Base-by-base conservation (phyloP, 2,888 invertebrate genomes). In the Drosophila stalkeri region DNA sequence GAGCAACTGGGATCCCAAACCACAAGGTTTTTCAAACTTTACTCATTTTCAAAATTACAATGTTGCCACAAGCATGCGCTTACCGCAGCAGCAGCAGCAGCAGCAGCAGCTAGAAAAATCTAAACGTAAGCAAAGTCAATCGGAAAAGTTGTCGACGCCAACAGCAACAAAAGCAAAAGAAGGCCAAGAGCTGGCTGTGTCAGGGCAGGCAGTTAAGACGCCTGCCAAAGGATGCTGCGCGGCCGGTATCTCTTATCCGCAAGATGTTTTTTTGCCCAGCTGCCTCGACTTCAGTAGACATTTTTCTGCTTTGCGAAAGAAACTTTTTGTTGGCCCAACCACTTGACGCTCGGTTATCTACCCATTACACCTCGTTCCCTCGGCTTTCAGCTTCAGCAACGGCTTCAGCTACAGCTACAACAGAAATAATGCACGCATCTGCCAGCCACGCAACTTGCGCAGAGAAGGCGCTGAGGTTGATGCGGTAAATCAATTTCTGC, bases 401-500 rank as follows among this genome's bases (percentile, higher is more conserved):
- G 3, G 41, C 41, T 44, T 6, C 23, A 46, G 46, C 46, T 18
- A 3, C 46, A 31, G 27, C 47, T 49, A 2, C 8, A 27, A 27
- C 27, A 51, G 33, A 82, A 80, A 88, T 86, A 85, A 89, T 89
- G 90, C 82, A 85, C 86, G 86, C 85, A 82, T 81, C 84, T 84
- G 63, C 66, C 66, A 64, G 79, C 54, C 68, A 72, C 55, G 70
- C 68, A 73, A 62, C 46, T 81, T 70, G 46, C 47, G 59, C 18
- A 14, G 41, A 51, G 62, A 49, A 70, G 82, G 75, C 75, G 78
- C 77, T 86, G 91, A 76, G 89, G 87, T 76, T 83, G 77, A 81
- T 90, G 91, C 83, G 91, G 92, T 86, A 91, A 92, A 90, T 92
- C 91, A 92, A 92, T 91, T 92, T 90, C 89, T 91, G 81, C 81